Evolutionary conservation across 1,140 invertebrate genomes (phyloP), one percentile per base, ranked within the genome.

Genomic region (Sycobia sp.): DNA sequence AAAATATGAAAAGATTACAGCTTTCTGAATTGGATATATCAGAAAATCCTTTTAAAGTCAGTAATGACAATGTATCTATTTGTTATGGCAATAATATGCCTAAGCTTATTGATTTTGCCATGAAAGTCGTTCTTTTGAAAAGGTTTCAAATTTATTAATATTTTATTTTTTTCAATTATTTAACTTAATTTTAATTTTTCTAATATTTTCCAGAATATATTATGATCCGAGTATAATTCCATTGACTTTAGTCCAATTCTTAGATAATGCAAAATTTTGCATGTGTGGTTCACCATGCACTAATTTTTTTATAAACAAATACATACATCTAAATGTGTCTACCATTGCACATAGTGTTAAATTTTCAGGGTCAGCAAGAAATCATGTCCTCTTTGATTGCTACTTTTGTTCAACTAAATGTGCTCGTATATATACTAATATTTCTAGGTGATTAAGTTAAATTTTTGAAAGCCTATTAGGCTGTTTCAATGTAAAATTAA

Each of bases 191-290:
- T 65, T 62, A 20, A 44, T 59, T 56, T 74, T 72, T 67, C 56
- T 60, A 49, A n/a, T n/a, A n/a, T 74, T 34, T 73, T 68, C 51
- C 75, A 79, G 83, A 54, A 70, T 85, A 29, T 74, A 73, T 23
- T 89, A 88, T 75, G 79, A 83, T 65, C 73, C 82, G n/a, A 84
- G 83, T 60, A 79, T 81, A 20, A 83, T 89, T 69, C 88, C 88
- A 10, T 68, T 72, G 57, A 87, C 83, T 27, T 71, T 89, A 32
- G 84, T 88, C 1, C 72, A 83, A 38, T 87, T 84, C 73, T 76
- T 89, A 60, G 85, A 89, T 67, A 75, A 84, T 66, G 85, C 86
- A 4, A 82, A 83, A 63, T 86, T 84, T 73, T 89, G 87, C 71
- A 62, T 85, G 2, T 89, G 88, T 73, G 86, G 86, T 14, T 78